Percentiles rank a stretch among this genome's conserved stretches.
Conservation (phyloP, 2,888 invertebrate genomes). For the Ptychoptera contaminata region DNA sequence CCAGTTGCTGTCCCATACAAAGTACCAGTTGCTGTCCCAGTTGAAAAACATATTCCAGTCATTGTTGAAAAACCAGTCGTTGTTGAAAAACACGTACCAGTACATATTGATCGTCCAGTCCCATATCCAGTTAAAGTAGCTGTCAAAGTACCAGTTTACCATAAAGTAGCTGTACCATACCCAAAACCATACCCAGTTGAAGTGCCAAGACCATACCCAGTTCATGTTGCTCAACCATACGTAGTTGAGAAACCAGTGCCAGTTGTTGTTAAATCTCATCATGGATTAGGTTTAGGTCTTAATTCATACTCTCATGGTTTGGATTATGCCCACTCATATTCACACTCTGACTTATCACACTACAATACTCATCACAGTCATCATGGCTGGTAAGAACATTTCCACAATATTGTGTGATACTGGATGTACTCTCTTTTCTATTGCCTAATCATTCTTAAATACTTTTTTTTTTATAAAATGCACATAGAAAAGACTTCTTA, state of each 20-base stretch:
- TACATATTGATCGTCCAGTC: slow-evolving; percentile 10
- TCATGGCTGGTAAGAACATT: too few species aligned
- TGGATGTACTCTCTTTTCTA: too few species aligned
- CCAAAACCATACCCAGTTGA: slow-evolving; percentile 12
- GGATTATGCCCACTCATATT: too few species aligned
- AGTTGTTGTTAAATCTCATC: too few species aligned
- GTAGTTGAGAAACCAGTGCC: slow-evolving; percentile 8
- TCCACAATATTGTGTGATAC: too few species aligned
- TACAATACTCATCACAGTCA: too few species aligned
- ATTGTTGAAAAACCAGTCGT: slow-evolving; percentile 3
- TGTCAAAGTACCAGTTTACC: slow-evolving; percentile 11
- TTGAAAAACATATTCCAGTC: slow-evolving; percentile 4
- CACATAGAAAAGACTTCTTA: too few species aligned
- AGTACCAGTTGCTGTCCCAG: slow-evolving; percentile 7
- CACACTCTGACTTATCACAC: too few species aligned
- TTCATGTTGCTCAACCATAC: slow-evolving; percentile 11
- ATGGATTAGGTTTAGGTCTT: too few species aligned
- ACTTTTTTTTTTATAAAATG: too few species aligned
- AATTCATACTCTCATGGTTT: too few species aligned
- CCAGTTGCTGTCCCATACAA: background rate
- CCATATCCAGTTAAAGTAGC: slow-evolving; percentile 13
- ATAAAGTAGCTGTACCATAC: slow-evolving; percentile 11
- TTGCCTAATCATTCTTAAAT: too few species aligned
- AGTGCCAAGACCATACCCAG: slow-evolving; percentile 13
- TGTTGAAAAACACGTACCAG: slow-evolving; percentile 8